phyloP scores from a whole-genome alignment of 2,797 vertebrate species.

The Myotis findleyi region DNA sequence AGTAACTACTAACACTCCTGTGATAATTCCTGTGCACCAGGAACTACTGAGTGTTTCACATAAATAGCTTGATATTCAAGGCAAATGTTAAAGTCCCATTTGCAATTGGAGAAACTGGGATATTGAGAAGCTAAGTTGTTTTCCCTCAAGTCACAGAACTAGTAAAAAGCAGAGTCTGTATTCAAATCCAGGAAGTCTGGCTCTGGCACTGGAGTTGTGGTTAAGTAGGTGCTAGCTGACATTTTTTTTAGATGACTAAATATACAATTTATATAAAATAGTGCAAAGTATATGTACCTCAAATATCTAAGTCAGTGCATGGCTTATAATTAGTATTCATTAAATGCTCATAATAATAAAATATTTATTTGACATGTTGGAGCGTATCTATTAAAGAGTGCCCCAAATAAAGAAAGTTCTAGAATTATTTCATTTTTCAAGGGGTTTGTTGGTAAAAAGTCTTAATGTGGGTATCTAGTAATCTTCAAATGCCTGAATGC shows the following conservation, averaged over 20 bases:
- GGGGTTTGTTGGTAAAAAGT: neutral
- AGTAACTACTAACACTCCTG: neutral
- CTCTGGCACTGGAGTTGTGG: neutral
- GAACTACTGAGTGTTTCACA: neutral
- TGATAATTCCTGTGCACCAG: neutral
- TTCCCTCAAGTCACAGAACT: neutral
- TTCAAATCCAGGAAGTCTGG: neutral
- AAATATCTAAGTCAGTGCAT: neutral
- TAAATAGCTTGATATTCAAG: neutral
- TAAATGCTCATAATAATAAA: conserved; percentile 23
- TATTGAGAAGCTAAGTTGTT: neutral
- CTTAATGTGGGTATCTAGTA: neutral
- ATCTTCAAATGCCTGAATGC: neutral
- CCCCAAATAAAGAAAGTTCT: neutral
- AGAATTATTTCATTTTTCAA: neutral
- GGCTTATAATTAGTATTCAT: neutral
- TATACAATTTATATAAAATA: conserved; percentile 16
- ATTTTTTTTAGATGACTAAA: neutral
- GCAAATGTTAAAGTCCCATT: neutral
- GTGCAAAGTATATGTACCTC: neutral
- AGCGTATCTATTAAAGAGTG: neutral
- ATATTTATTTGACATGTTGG: neutral
- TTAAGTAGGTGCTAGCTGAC: neutral
- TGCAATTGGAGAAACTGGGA: neutral
- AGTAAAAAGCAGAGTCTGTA: neutral